A percentile compares a stretch with the other conserved stretches of the same genome.
phyloP scores from a whole-genome alignment of 2,797 vertebrate species.

The Capromys pilorides region DNA sequence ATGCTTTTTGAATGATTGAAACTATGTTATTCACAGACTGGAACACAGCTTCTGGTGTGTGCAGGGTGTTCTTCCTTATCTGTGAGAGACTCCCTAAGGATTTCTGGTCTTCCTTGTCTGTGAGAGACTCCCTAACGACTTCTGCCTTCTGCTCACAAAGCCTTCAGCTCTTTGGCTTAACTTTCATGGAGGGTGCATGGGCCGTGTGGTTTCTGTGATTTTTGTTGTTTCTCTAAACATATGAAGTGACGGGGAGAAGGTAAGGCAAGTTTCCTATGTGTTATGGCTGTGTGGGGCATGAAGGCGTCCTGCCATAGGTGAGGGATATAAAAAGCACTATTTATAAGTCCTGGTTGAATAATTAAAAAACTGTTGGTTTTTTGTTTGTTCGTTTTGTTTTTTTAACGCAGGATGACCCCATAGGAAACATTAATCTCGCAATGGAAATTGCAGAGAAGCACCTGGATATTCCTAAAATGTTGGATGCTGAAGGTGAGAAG shows the following conservation, averaged over 20 bases:
- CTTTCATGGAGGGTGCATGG: conserved; percentile 36
- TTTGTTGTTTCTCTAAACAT: background rate
- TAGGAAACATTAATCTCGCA: conserved; percentile 98
- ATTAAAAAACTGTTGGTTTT: background rate
- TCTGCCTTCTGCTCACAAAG: background rate
- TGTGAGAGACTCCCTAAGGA: background rate
- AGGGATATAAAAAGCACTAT: background rate
- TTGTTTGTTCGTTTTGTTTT: conserved; percentile 66
- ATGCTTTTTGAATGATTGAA: background rate
- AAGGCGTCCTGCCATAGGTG: background rate
- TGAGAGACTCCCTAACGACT: background rate
- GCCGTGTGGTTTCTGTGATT: background rate
- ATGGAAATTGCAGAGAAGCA: conserved; percentile 99
- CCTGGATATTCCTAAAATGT: conserved; percentile 99
- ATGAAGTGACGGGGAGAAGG: background rate
- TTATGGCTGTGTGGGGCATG: background rate
- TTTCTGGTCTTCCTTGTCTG: background rate
- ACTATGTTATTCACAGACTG: background rate
- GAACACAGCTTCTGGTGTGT: background rate
- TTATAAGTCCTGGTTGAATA: background rate
- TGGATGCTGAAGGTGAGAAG: conserved; percentile 96
- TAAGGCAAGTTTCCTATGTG: background rate
- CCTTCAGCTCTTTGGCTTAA: background rate
- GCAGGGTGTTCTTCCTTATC: background rate
- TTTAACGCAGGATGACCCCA: conserved; percentile 92